Evolutionary conservation across 1,140 invertebrate genomes (phyloP).

Genomic region (Spodoptera litura): DNA sequence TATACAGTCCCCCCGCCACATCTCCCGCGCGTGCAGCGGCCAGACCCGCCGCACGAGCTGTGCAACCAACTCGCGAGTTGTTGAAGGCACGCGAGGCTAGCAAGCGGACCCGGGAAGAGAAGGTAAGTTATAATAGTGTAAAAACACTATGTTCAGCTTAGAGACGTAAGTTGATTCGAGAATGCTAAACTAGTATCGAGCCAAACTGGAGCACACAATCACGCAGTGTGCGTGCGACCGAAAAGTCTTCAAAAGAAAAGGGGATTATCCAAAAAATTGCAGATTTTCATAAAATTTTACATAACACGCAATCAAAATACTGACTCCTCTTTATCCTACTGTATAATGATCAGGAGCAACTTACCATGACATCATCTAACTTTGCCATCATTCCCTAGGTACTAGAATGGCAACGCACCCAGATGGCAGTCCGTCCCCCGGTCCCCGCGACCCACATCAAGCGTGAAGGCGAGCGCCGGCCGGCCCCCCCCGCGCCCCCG

Average conservation of each 20-base stretch:
- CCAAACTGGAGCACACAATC: too few species aligned
- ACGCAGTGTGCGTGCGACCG: too few species aligned
- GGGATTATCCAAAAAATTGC: too few species aligned
- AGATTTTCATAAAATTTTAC: too few species aligned
- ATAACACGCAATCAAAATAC: too few species aligned
- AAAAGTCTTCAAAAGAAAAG: too few species aligned
- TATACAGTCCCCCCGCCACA: conserved; percentile 37
- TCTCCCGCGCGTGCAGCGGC: conserved; percentile 47
- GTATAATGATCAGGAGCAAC: too few species aligned
- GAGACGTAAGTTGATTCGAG: background rate
- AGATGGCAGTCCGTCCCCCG: conserved; percentile 67
- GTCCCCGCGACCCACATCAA: conserved; percentile 68
- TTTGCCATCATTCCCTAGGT: conserved; percentile 60
- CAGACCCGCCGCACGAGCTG: conserved; percentile 62
- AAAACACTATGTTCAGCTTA: background rate
- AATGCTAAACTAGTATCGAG: too few species aligned
- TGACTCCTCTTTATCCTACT: too few species aligned
- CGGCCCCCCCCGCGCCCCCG: conserved; percentile 38
- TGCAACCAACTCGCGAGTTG: conserved; percentile 72
- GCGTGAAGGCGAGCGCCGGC: conserved; percentile 74
- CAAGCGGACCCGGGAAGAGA: conserved; percentile 79
- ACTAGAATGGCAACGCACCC: conserved; percentile 81
- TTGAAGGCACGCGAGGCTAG: conserved; percentile 75
- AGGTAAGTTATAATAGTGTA: conserved; percentile 58
- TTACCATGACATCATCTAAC: too few species aligned